Evolutionary conservation across 2,113 vertebrate genomes (phyloP).

Genomic region (Bujurquina vittata): DNA sequence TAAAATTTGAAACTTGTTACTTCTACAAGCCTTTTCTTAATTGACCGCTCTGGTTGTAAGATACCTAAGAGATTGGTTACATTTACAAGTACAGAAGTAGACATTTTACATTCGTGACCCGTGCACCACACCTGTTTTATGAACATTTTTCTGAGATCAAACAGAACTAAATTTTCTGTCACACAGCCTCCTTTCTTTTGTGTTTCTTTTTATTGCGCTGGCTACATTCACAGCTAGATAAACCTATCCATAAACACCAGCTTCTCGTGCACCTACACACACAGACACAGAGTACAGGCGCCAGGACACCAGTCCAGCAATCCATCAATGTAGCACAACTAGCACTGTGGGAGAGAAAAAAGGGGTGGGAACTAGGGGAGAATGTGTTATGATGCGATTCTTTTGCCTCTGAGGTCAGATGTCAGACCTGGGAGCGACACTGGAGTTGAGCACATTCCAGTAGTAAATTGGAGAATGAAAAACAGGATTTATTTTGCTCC

Average conservation of each 20-base stretch:
- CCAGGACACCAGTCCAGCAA: slow-evolving; percentile 15
- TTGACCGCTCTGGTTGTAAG: neutral
- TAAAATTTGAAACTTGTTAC: neutral
- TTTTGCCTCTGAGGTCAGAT: no score
- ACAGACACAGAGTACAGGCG: neutral
- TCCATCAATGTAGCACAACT: slow-evolving; percentile 45
- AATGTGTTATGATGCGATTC: slow-evolving; percentile 2
- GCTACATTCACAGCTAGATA: slow-evolving; percentile 24
- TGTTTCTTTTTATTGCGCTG: neutral
- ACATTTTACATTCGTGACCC: no score
- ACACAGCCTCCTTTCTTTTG: neutral
- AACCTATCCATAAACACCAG: neutral
- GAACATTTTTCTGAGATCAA: neutral
- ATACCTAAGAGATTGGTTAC: neutral
- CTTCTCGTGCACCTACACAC: slow-evolving; percentile 4
- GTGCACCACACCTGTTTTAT: neutral
- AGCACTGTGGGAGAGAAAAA: slow-evolving; percentile 27
- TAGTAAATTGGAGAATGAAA: no score
- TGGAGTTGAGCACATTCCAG: no score
- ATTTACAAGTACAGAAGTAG: neutral
- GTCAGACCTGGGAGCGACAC: no score
- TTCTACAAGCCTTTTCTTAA: neutral
- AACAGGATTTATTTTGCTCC: no score
- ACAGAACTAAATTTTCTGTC: neutral
- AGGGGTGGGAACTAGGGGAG: slow-evolving; percentile 7